Base-by-base conservation (phyloP, 2,113 vertebrate genomes). In the Paradisaea rubra region DNA sequence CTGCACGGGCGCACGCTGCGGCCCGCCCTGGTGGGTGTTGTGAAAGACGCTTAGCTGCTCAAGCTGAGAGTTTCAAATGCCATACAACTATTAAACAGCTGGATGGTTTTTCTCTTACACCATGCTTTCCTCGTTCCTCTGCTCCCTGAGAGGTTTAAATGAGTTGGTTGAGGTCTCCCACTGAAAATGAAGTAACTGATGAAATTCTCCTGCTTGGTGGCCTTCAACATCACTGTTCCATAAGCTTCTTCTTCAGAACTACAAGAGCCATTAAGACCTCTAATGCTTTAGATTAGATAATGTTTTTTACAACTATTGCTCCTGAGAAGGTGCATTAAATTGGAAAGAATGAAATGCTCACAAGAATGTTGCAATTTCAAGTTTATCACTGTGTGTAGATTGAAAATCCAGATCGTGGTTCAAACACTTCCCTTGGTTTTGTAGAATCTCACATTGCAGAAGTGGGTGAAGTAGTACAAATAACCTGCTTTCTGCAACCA, bases 1-100 rank as follows among this genome's bases (percentile, higher is more conserved):
- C 96, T 99, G 81, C 99, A 99, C 0, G 98, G 99, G 20, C 99
- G 99, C 80, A 99, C 99, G 8, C 98, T 99, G 78, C 97, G 99
- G 93, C 99, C 99, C 2, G 99, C 99, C 9, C 83, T 99, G 44
- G 99, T 99, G 69, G 99, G 99, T 5, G 99, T 99, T 49, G 99
- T 98, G 25, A 99, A 99, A 96, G 98, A 96, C 0, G 96, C 98
- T 0, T 99, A 98, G 96, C 69, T 42, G 60, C 84, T 39, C 64
- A 0, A 11, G 42, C 79, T 31, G 53, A 49, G 50, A 50, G 31
- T 44, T 56, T 31, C 44, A 84, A 79, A 94, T 94, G 94, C 94
- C 93, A 81, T 95, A 91, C 88, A 80, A 77, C 86, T 96, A 89
- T 66, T 81, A 74, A 93, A 88, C 76, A 88, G 50, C 90, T 25